A percentile compares a stretch with the other conserved stretches of the same genome.
These are phyloP conservation scores for Leptinotarsa juncta DNA, from an alignment of 2,888 invertebrate genomes.

Conservation along the genomic window DNA sequence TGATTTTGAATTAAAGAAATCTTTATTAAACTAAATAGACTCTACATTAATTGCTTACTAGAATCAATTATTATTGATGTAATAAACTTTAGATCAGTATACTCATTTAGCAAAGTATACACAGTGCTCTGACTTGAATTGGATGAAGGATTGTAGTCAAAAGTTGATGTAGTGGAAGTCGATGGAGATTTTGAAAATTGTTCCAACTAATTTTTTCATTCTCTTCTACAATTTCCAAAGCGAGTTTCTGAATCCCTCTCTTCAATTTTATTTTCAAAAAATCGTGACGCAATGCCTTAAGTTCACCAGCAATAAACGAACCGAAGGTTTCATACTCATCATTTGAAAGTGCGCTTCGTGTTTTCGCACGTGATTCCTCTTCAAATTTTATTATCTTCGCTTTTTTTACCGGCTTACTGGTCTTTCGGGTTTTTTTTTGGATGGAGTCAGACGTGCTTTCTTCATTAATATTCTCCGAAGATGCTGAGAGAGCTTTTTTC, in stretches of 20 bases:
- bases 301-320: neutral
- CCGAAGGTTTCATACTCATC: neutral
- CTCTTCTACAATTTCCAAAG: neutral
- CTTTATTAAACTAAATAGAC: neutral
- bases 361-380: neutral
- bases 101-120: neutral
- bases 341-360: neutral
- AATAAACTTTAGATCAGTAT: neutral
- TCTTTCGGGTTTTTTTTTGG: neutral
- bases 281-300: neutral
- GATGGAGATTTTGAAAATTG: neutral
- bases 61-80: neutral
- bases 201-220: neutral
- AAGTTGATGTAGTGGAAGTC: neutral
- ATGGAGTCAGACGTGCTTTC: neutral
- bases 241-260: neutral
- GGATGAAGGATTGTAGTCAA: neutral
- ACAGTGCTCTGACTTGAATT: neutral
- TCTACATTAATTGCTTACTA: neutral
- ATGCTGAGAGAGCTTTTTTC: neutral
- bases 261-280: neutral
- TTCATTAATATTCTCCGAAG: neutral
- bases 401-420: neutral
- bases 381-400: neutral
- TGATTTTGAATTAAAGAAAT: neutral